These are phyloP conservation scores for Hepsetus odoe DNA, from an alignment of 2,113 vertebrate genomes.

Conservation along the genomic window DNA sequence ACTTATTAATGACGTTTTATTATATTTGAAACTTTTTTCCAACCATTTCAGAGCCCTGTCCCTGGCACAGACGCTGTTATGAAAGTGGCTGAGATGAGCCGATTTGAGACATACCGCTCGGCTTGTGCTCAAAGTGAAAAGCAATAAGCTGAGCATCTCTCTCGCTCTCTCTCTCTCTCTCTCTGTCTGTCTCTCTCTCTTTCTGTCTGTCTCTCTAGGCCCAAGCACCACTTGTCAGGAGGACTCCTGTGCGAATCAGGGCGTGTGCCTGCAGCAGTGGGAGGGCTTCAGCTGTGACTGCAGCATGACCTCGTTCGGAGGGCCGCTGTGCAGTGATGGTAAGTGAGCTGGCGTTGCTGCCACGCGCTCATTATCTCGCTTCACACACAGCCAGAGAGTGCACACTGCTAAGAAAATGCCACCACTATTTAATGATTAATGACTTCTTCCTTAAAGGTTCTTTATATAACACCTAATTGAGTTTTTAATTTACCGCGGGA, in stretches of 20 bases:
- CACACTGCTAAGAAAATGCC: not conserved
- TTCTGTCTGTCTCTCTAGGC: not conserved
- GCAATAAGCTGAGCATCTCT: not conserved
- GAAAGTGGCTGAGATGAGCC: not conserved
- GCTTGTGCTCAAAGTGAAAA: not conserved
- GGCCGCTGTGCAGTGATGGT: constrained; percentile 94
- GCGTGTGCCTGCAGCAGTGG: constrained; percentile 97
- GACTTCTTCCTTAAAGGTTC: too few relatives aligned
- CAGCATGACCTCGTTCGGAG: constrained; percentile 96
- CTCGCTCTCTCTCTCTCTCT: constrained; percentile 23
- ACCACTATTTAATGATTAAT: too few relatives aligned
- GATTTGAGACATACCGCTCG: not conserved
- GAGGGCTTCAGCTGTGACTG: constrained; percentile 98
- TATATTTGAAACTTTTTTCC: too few relatives aligned
- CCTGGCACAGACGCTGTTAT: constrained; percentile 26
- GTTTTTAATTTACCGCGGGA: too few relatives aligned
- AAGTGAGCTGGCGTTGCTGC: constrained; percentile 61
- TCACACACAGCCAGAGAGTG: too few relatives aligned
- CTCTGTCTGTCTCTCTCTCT: not conserved
- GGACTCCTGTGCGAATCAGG: constrained; percentile 97
- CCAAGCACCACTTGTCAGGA: constrained; percentile 82
- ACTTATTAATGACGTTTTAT: too few relatives aligned
- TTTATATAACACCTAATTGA: too few relatives aligned
- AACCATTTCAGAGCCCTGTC: too few relatives aligned
- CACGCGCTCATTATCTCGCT: not conserved